Evolutionary conservation across 2,888 invertebrate species (phyloP), one percentile per base, ranked within the genome.

Genomic region (Mythimna vitellina): DNA sequence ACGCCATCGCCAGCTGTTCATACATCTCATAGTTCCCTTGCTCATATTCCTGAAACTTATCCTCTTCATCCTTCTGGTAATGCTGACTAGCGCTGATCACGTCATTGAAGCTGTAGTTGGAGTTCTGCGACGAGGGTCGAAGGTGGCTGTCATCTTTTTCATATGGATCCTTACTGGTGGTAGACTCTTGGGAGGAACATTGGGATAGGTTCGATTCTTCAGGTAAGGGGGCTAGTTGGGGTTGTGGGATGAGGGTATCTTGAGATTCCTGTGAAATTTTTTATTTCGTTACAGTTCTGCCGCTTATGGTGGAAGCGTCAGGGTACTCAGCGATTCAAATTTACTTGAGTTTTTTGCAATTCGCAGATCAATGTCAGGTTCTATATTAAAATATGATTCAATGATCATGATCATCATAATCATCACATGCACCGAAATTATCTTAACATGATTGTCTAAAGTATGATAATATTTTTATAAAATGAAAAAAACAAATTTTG

Each of bases 1-100:
- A 95, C n/a, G 93, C 95, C 95, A 96, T 94, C 0, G 95, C 96
- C 84, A 95, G 80, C 14, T 94, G 95, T 46, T 96, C 96, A 54
- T 94, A 95, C 90, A 96, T 93, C 78, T 95, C 96, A 62, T 96
- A 96, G 69, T 92, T 92, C 20, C 89, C 93, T 0, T 91, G 89
- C 20, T 91, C 92, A 61, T 94, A 94, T 20, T 90, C 92, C 0
- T 81, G 89, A 49, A 90, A 90, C 65, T 92, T 92, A 7, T 93
- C 91, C 9, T 91, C 92, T 3, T 82, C 73, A 38, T 89, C 89
- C 57, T 93, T 93, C 22, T 78, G 81, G 70, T 92, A 92, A n/a
- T 76, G 79, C 62, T 93, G 92, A 73, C 90, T 92, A 9, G 92
- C 91, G 42, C 68, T 87, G 71, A 95, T 93, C 17, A 94, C 95